phyloP scores from a whole-genome alignment of 2,113 vertebrate genomes.

The Girardinichthys multiradiatus region DNA sequence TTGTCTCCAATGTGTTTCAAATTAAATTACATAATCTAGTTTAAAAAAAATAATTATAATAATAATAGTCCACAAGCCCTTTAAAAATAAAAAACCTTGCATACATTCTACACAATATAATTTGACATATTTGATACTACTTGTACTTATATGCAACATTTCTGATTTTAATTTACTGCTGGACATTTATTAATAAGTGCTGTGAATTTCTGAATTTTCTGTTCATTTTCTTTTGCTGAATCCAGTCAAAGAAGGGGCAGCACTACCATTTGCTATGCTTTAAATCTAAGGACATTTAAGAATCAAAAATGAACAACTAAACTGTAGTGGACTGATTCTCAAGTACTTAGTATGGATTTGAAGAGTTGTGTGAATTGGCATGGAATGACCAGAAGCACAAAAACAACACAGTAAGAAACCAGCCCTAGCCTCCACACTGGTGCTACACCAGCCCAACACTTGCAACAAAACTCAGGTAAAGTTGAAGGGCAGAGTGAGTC shows the following conservation, averaged over 20 bases:
- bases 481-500: conserved; percentile 8
- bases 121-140: too few relatives aligned
- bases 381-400: conserved; percentile 16
- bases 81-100: too few relatives aligned
- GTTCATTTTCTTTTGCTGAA: neutral
- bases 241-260: neutral
- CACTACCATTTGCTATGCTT: neutral
- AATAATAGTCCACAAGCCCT: too few relatives aligned
- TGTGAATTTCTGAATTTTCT: too few relatives aligned
- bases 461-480: conserved; percentile 30
- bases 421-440: conserved; percentile 28
- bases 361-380: neutral
- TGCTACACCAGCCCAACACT: conserved; percentile 30
- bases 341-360: neutral
- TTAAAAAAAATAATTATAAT: too few relatives aligned
- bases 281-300: neutral
- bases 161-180: too few relatives aligned
- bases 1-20: too few relatives aligned
- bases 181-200: too few relatives aligned
- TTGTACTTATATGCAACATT: too few relatives aligned
- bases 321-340: neutral
- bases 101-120: too few relatives aligned
- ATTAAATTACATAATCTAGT: too few relatives aligned
- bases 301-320: neutral
- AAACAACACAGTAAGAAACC: conserved; percentile 24